Conservation (phyloP, 2,797 vertebrate species). For the Momotus momota region DNA sequence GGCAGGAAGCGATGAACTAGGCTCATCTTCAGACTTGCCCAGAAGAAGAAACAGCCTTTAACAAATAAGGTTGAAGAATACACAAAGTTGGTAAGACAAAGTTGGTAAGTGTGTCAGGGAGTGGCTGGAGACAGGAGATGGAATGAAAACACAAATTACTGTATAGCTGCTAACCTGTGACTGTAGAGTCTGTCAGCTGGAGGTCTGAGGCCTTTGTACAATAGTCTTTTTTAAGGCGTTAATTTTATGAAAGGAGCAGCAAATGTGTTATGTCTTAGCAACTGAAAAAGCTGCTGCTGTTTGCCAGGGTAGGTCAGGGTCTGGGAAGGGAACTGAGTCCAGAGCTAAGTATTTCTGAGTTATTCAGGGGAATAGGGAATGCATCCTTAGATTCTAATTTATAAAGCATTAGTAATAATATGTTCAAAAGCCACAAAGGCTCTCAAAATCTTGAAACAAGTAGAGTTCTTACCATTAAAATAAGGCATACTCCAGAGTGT, state of each 20-base stretch:
- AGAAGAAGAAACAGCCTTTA: background rate
- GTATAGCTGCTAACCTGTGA: background rate
- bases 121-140: background rate
- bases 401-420: background rate
- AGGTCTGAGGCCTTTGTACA: background rate
- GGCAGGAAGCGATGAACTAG: background rate
- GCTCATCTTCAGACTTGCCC: background rate
- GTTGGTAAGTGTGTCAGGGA: background rate
- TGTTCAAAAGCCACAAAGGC: background rate
- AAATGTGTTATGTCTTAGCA: accelerated
- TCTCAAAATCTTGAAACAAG: background rate
- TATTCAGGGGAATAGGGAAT: background rate
- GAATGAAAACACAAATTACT: background rate
- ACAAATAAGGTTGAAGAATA: background rate
- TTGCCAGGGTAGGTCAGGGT: background rate
- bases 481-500: background rate
- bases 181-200: background rate
- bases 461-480: background rate
- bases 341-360: background rate
- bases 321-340: background rate
- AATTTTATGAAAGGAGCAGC: background rate
- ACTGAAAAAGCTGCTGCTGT: background rate
- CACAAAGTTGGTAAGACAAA: background rate
- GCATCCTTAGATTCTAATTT: background rate
- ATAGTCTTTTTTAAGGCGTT: background rate